These are phyloP conservation scores for Zaprionus capensis DNA, from an alignment of 1,140 invertebrate genomes.

Conservation along the genomic window DNA sequence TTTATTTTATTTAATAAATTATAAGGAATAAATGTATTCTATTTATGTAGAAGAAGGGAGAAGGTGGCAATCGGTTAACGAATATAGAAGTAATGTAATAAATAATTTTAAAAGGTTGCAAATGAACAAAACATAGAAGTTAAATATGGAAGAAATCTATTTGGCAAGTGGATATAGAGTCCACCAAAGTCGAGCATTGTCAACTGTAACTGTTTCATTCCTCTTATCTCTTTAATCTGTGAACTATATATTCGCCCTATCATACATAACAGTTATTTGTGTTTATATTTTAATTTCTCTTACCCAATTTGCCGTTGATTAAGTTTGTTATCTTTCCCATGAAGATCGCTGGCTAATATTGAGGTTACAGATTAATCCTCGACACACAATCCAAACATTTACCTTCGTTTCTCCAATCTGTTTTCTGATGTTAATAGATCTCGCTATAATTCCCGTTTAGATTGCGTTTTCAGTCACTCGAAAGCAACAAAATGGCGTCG, in stretches of 20 bases:
- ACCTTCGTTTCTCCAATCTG: conserved; percentile 9
- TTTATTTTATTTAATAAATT: background rate
- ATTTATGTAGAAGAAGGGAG: too few species aligned
- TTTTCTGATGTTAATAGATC: conserved; percentile 29
- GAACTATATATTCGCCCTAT: background rate
- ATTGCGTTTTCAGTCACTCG: conserved; percentile 23
- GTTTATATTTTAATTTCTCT: background rate
- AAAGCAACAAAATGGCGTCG: conserved; percentile 61
- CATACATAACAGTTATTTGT: background rate
- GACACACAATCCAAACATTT: conserved; percentile 28
- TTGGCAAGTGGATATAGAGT: too few species aligned
- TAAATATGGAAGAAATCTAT: too few species aligned
- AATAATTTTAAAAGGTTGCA: too few species aligned
- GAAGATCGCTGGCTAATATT: conserved; percentile 9
- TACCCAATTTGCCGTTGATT: background rate
- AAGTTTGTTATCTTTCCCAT: background rate
- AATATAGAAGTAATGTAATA: too few species aligned
- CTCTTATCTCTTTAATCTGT: background rate
- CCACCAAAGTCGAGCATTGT: too few species aligned
- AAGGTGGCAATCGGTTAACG: too few species aligned
- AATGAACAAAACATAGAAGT: too few species aligned
- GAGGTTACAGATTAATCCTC: conserved; percentile 13
- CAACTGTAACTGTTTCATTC: background rate
- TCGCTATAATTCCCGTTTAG: conserved; percentile 20
- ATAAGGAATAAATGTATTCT: background rate